Percentiles rank a stretch among this genome's conserved stretches.
Conservation (phyloP, 1,140 invertebrate species). For the Apis mellifera region DNA sequence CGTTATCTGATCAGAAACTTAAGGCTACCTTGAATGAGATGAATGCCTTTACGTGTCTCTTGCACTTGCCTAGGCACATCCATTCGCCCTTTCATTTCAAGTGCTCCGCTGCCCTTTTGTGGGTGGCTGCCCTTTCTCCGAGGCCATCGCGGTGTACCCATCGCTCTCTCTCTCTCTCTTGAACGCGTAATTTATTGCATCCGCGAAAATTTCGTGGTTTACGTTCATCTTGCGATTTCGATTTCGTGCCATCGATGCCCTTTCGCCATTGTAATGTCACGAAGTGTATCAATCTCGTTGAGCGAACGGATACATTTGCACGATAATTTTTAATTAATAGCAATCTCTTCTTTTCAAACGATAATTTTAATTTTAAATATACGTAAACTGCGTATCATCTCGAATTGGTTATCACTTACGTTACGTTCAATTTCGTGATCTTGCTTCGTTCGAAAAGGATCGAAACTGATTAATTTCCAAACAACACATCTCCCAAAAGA, state of each 20-base stretch:
- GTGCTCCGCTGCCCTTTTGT: slow-evolving; percentile 74
- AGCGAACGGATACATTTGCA: no score
- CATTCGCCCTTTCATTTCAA: slow-evolving; percentile 79
- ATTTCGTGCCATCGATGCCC: slow-evolving; percentile 18
- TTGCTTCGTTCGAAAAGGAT: no score
- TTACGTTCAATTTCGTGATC: no score
- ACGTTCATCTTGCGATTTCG: background rate
- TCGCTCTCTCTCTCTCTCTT: slow-evolving; percentile 50
- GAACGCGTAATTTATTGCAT: slow-evolving; percentile 71
- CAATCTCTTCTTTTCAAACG: no score
- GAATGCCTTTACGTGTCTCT: slow-evolving; percentile 80
- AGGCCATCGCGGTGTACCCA: slow-evolving; percentile 59
- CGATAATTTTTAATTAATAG: no score
- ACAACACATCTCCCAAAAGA: no score
- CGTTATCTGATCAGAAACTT: slow-evolving; percentile 80
- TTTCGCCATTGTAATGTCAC: background rate
- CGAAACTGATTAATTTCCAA: no score
- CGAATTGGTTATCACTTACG: no score
- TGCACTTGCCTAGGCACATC: slow-evolving; percentile 79
- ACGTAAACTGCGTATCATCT: no score
- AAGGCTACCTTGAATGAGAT: slow-evolving; percentile 80
- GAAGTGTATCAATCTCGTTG: no score
- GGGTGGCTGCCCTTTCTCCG: slow-evolving; percentile 73
- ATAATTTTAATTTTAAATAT: no score
- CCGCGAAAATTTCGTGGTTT: slow-evolving; percentile 72